phyloP scores from a whole-genome alignment of 2,113 vertebrate species.

The Nanorana parkeri region DNA sequence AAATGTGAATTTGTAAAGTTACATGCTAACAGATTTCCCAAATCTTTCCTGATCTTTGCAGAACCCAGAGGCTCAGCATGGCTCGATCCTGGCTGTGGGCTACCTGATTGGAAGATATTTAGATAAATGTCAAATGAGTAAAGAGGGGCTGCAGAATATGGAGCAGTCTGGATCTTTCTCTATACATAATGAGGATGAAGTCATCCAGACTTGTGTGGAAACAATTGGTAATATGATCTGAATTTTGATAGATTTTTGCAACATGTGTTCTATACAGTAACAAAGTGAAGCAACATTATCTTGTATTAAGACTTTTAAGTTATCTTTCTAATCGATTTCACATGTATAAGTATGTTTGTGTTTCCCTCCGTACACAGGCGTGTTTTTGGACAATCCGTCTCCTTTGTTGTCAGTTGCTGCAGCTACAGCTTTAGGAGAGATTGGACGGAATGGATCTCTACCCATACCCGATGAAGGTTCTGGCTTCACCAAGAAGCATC shows the following conservation, averaged over 20 bases:
- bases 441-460: slow-evolving; percentile 88
- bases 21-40: not conserved
- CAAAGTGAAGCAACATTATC: no score
- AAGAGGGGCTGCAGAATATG: slow-evolving; percentile 67
- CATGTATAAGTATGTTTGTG: not conserved
- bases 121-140: slow-evolving; percentile 77
- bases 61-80: slow-evolving; percentile 94
- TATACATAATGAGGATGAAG: slow-evolving; percentile 79
- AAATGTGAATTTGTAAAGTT: not conserved
- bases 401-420: slow-evolving; percentile 86
- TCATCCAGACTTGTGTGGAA: slow-evolving; percentile 86
- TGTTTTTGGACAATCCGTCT: slow-evolving; percentile 87
- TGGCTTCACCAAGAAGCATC: slow-evolving; percentile 88
- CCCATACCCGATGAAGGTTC: slow-evolving; percentile 85
- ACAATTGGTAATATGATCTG: slow-evolving; percentile 81
- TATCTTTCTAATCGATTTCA: not conserved
- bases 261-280: not conserved
- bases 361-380: slow-evolving; percentile 72
- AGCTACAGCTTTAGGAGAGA: slow-evolving; percentile 91
- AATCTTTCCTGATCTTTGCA: slow-evolving; percentile 61
- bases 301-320: not conserved
- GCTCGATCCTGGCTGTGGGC: slow-evolving; percentile 92
- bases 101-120: slow-evolving; percentile 92
- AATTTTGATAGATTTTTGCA: not conserved
- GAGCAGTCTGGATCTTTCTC: slow-evolving; percentile 68